Evolutionary conservation across 1,140 invertebrate genomes (phyloP).

Genomic region (Brachionus asplanchnoidis): DNA sequence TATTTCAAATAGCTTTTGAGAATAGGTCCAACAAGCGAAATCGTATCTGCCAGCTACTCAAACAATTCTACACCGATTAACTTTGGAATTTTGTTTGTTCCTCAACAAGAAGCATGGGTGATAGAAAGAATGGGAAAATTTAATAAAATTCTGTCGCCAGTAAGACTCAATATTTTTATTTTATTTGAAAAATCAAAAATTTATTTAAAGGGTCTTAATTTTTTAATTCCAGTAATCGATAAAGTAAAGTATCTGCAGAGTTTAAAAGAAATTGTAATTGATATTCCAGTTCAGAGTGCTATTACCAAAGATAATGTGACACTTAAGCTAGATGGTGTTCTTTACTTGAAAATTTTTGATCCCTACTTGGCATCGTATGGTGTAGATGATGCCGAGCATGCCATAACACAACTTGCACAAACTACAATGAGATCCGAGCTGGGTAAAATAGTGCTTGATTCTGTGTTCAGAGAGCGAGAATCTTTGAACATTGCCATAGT

Average conservation of each 20-base stretch:
- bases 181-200: constrained; percentile 43
- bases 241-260: constrained; percentile 95
- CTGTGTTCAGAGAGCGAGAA: constrained; percentile 92
- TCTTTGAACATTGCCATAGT: constrained; percentile 92
- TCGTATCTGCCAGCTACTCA: not conserved
- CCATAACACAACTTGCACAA: constrained; percentile 94
- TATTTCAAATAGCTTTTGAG: not conserved
- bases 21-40: not conserved
- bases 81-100: constrained; percentile 92
- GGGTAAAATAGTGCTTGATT: constrained; percentile 94
- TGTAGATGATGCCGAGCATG: constrained; percentile 98
- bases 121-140: constrained; percentile 98
- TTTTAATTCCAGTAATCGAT: constrained; percentile 85
- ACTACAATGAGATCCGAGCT: constrained; percentile 98
- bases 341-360: constrained; percentile 88
- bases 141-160: constrained; percentile 79
- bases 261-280: constrained; percentile 97
- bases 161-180: constrained; percentile 46
- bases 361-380: constrained; percentile 95
- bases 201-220: constrained; percentile 71
- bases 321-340: constrained; percentile 89
- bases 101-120: constrained; percentile 97
- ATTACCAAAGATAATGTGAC: constrained; percentile 96
- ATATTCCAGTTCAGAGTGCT: constrained; percentile 95
- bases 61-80: constrained; percentile 67